Evolutionary conservation across 2,113 vertebrate genomes (phyloP).

Genomic region (Okapia johnstoni): DNA sequence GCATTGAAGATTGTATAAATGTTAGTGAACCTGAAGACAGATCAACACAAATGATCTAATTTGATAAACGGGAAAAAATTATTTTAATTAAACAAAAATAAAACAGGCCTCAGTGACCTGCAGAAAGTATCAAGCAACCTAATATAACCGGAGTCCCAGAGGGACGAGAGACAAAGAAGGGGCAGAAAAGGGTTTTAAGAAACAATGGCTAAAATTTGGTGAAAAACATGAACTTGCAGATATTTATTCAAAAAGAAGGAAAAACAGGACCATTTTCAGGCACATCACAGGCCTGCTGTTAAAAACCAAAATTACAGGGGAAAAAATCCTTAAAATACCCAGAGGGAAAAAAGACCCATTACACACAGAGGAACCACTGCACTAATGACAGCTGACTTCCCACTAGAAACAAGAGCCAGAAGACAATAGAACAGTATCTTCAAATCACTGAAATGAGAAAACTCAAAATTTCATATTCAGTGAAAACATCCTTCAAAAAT

Average conservation of each 20-base stretch:
- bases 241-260: not conserved
- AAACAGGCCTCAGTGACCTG: not conserved
- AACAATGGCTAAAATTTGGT: not conserved
- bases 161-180: not conserved
- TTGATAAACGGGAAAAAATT: not conserved
- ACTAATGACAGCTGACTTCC: not conserved
- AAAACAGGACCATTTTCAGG: not conserved
- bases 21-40: not conserved
- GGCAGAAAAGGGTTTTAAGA: not conserved
- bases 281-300: not conserved
- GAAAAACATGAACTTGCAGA: not conserved
- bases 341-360: not conserved
- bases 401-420: not conserved
- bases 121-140: not conserved
- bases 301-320: not conserved
- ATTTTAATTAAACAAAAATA: not conserved
- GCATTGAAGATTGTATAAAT: not conserved
- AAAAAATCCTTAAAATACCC: not conserved
- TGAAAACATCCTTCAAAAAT: not conserved
- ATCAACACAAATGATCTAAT: not conserved
- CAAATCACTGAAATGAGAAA: not conserved
- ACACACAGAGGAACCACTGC: not conserved
- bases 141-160: not conserved
- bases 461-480: not conserved
- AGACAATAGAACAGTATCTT: not conserved